phyloP scores from a whole-genome alignment of 2,888 invertebrate species.

The Myopa tessellatipennis region DNA sequence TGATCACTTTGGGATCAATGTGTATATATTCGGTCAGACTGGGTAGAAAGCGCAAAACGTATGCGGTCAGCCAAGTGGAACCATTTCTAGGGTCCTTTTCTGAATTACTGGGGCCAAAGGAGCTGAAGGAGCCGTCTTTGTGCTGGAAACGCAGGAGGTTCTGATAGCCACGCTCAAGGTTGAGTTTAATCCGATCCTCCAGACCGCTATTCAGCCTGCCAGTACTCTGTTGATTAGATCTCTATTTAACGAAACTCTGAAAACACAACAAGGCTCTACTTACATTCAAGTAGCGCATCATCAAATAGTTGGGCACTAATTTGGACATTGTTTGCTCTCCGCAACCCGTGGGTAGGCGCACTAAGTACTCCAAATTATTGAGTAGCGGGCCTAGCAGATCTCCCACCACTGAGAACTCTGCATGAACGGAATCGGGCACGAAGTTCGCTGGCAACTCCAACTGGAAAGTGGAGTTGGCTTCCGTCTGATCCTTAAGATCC shows the following conservation, averaged over 20 bases:
- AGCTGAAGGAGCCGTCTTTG: slow-evolving; percentile 88
- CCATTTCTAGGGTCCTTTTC: slow-evolving; percentile 68
- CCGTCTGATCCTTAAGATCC: slow-evolving; percentile 73
- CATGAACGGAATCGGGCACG: slow-evolving; percentile 74
- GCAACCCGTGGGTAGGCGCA: slow-evolving; percentile 77
- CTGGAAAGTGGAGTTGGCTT: slow-evolving; percentile 74
- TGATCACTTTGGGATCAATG: slow-evolving; percentile 76
- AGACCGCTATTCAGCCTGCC: slow-evolving; percentile 76
- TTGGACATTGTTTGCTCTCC: slow-evolving; percentile 81
- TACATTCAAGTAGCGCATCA: slow-evolving; percentile 85
- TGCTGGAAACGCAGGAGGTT: slow-evolving; percentile 87
- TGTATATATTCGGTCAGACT: slow-evolving; percentile 77
- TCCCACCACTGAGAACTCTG: slow-evolving; percentile 72
- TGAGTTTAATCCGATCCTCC: slow-evolving; percentile 70
- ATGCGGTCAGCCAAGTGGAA: slow-evolving; percentile 85
- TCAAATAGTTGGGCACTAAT: slow-evolving; percentile 77
- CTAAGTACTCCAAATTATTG: slow-evolving; percentile 73
- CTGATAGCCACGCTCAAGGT: slow-evolving; percentile 89
- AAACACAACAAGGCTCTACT: slow-evolving; percentile 64
- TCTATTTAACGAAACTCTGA: background rate
- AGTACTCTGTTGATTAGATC: slow-evolving; percentile 52
- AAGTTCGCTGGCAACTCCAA: slow-evolving; percentile 80
- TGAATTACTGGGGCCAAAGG: slow-evolving; percentile 74
- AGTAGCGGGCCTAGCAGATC: slow-evolving; percentile 74
- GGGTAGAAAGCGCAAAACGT: slow-evolving; percentile 80